Evolutionary conservation across 2,888 invertebrate genomes (phyloP), one percentile per base, ranked within the genome.

Genomic region (Agonopterix alstromeriana): DNA sequence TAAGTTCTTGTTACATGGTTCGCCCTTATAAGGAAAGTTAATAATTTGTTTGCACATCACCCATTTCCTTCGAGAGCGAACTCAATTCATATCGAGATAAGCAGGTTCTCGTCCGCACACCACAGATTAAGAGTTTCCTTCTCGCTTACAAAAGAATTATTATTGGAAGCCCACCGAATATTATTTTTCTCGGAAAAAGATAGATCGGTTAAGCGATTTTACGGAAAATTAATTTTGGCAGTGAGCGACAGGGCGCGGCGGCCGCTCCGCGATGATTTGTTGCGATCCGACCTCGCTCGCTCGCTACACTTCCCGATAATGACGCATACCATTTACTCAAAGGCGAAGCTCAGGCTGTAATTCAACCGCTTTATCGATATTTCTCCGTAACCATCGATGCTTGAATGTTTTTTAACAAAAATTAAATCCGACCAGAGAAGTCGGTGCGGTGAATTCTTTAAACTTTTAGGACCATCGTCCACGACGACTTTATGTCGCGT

Each of bases 211-310:
- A 73, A 74, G 75, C 79, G 82, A 84, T 86, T 85, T 84, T 83
- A 82, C 79, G 78, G 77, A 68, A 81, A 84, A 85, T 85, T 85
- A 84, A 85, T 85, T 85, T 82, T 77, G 80, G 78, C 75, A 78
- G 77, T 78, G 77, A 84, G 77, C 81, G 82, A 83, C 82, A 79
- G 72, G 76, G 74, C 67, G 69, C 71, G 69, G 61, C 65, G 65
- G 63, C 59, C 58, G 57, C 63, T 56, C 47, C 53, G 56, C 65
- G 77, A 80, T 83, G 81, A 82, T 85, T 82, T 83, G 82, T 77
- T 70, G 71, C 74, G 78, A 78, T 77, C 63, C 69, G 63, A 61
- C 65, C 69, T 56, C 67, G 70, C 77, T 57, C 67, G 70, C 77
- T 75, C 76, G 77, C 73, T 80, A 77, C 74, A 77, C 64, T 73